Evolutionary conservation across 2,888 invertebrate genomes (phyloP).

Genomic region (Andrena bucephala): DNA sequence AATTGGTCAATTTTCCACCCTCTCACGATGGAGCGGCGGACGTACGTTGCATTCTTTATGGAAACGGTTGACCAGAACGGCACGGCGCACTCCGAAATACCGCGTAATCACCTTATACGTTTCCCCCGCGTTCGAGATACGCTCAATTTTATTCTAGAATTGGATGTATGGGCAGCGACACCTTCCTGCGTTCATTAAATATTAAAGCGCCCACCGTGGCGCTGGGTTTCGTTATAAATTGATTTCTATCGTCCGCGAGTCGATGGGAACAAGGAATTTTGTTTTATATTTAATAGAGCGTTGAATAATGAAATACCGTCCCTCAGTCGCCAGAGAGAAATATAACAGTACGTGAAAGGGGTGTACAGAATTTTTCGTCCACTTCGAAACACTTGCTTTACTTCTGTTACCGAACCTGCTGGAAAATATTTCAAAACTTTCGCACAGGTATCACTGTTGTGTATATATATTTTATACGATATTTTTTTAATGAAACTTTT

Average conservation of each 20-base stretch:
- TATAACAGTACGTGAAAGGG: neutral
- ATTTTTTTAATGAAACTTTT: neutral
- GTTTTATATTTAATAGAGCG: neutral
- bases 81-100: constrained; percentile 45
- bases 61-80: constrained; percentile 50
- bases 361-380: no score
- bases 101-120: constrained; percentile 41
- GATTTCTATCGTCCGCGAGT: constrained; percentile 4
- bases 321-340: neutral
- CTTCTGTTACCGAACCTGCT: neutral
- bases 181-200: constrained; percentile 24
- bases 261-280: neutral
- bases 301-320: neutral
- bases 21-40: constrained; percentile 18
- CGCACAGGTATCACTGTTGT: neutral
- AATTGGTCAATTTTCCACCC: constrained; percentile 49
- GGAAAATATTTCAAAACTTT: neutral
- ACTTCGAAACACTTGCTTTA: no score
- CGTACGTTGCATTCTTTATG: constrained; percentile 56
- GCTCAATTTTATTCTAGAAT: constrained; percentile 17
- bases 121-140: constrained; percentile 1
- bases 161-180: constrained; percentile 10
- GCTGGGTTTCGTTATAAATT: constrained; percentile 1
- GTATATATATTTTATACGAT: neutral
- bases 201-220: neutral